Conservation (phyloP, 1,140 invertebrate genomes). For the Drosophila guanche region DNA sequence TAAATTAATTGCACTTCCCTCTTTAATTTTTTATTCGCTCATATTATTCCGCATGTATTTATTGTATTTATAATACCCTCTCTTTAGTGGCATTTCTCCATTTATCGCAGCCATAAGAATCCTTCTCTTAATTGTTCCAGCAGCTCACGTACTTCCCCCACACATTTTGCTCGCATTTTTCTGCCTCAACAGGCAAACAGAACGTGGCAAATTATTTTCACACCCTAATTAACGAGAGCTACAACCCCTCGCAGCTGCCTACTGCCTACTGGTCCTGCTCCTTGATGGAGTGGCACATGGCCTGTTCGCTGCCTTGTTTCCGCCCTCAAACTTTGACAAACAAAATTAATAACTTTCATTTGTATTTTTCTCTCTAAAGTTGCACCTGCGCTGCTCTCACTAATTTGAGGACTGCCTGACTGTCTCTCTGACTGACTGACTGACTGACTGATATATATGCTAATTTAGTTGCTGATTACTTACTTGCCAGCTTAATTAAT, state of each 20-base stretch:
- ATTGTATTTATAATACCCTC: neutral
- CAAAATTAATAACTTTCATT: slow-evolving; percentile 57
- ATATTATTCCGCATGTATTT: neutral
- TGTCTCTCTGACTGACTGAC: slow-evolving; percentile 13
- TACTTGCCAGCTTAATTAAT: slow-evolving; percentile 57
- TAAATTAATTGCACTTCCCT: no score
- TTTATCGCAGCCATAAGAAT: slow-evolving; percentile 6
- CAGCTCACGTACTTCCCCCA: slow-evolving; percentile 43
- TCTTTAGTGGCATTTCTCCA: neutral
- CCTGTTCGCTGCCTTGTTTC: slow-evolving; percentile 30
- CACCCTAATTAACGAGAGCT: slow-evolving; percentile 50
- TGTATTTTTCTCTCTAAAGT: slow-evolving; percentile 3
- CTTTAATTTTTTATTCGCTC: slow-evolving; percentile 7
- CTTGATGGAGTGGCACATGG: slow-evolving; percentile 52
- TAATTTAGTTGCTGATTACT: slow-evolving; percentile 51
- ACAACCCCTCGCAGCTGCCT: neutral
- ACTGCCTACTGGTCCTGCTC: slow-evolving; percentile 2
- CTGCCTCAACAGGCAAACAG: slow-evolving; percentile 18
- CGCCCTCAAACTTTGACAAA: slow-evolving; percentile 42
- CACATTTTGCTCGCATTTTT: slow-evolving; percentile 17
- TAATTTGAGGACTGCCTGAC: slow-evolving; percentile 47
- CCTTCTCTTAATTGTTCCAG: slow-evolving; percentile 18
- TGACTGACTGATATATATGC: slow-evolving; percentile 38
- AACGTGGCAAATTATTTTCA: slow-evolving; percentile 61
- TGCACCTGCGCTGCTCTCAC: slow-evolving; percentile 17